Evolutionary conservation across 2,113 vertebrate species (phyloP).

Genomic region (Raja brachyura): DNA sequence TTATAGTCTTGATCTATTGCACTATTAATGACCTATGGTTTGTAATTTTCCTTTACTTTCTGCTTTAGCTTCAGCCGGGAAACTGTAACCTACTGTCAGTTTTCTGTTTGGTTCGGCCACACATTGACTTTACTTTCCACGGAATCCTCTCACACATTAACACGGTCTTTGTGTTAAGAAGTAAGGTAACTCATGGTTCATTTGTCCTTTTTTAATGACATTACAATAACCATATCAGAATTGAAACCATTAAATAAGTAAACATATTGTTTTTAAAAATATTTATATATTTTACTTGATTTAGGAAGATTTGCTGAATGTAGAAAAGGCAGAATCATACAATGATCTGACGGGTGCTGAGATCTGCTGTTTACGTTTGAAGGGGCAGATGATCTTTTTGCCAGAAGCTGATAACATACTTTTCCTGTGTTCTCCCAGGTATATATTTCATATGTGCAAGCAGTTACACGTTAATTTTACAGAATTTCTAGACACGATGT

Average conservation of each 20-base stretch:
- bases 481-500: neutral
- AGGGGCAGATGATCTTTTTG: constrained; percentile 97
- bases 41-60: neutral
- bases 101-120: constrained; percentile 92
- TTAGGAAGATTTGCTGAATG: constrained; percentile 91
- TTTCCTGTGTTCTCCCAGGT: constrained; percentile 98
- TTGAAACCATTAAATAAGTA: neutral
- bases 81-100: constrained; percentile 86
- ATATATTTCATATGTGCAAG: constrained; percentile 42
- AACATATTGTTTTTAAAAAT: neutral
- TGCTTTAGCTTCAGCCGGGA: constrained; percentile 81
- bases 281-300: neutral
- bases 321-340: constrained; percentile 87
- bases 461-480: neutral
- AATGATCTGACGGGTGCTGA: constrained; percentile 93
- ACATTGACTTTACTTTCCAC: constrained; percentile 95
- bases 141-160: constrained; percentile 98
- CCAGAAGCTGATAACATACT: constrained; percentile 98
- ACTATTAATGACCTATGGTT: neutral
- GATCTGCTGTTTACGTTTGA: constrained; percentile 91
- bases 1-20: neutral
- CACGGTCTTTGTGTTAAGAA: constrained; percentile 92
- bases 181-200: constrained; percentile 70
- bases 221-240: neutral
- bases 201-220: neutral